Evolutionary conservation across 53 echinoderm and acorn worm genomes (phyloP), one percentile per base, ranked within the genome.

Genomic region (Echinometra lucunter): DNA sequence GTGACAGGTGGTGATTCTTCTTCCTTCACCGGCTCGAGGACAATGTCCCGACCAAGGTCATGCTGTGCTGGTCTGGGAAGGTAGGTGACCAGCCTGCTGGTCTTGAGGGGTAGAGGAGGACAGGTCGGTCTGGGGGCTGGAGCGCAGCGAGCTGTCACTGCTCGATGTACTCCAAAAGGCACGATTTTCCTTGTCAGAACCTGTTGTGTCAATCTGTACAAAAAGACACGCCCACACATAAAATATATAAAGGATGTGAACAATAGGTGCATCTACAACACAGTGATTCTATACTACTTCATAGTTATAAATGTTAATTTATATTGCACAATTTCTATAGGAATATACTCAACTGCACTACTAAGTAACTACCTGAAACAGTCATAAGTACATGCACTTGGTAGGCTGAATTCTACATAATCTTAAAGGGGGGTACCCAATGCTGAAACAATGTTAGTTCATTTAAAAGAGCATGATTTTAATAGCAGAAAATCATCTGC

Each of bases 101-200:
- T 89, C 92, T 63, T 94, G 95, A 44, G 70, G 93, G 27, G 96
- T 91, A 70, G 96, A 94, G 56, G 91, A 94, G 1, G 97, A 95
- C 17, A 96, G 91, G 82, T 98, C 98, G 11, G 96, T 97, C 88
- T 96, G 98, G 32, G 97, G 97, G 89, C 97, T 98, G 82, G 98
- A 98, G 70, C 96, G 96, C 49, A 96, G 94, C 45, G 97, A 97
- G 92, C 96, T 98, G 96, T 98, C 98, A 60, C 97, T 98, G 80
- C 97, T 97, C 90, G 98, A 98, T 12, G 96, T 96, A 67, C 97
- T 98, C 97, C 98, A 98, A 42, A 98, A 96, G 42, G 96, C 96
- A 91, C 97, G 98, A 94, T 98, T 98, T 93, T 98, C 99, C 91
- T 98, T 98, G 95, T 98, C 99, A 2, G 99, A 98, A 37, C 99